These are phyloP conservation scores for Plectropomus leopardus DNA, from an alignment of 2,113 vertebrate genomes.

Conservation along the genomic window DNA sequence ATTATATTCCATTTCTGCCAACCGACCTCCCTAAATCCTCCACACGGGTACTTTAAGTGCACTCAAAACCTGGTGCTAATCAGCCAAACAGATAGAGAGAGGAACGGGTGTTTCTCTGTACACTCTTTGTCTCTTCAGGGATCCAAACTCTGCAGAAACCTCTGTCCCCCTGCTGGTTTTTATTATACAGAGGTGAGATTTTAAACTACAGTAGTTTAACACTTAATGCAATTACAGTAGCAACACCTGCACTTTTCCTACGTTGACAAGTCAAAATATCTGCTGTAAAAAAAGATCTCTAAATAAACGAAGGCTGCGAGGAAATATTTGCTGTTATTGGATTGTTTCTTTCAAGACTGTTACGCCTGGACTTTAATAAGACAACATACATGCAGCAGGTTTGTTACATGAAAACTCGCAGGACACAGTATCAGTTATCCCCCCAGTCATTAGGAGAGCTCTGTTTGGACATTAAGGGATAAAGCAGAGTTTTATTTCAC, in stretches of 20 bases:
- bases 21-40: no score
- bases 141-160: neutral
- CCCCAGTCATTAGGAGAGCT: neutral
- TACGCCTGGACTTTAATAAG: neutral
- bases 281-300: neutral
- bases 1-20: no score
- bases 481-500: conserved; percentile 30
- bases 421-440: neutral
- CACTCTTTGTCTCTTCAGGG: no score
- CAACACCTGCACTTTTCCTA: no score
- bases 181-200: no score
- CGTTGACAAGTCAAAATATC: neutral
- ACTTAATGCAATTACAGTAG: no score
- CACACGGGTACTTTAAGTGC: neutral
- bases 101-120: no score
- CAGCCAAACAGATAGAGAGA: neutral
- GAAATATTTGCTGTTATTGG: neutral
- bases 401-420: neutral
- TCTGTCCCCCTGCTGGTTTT: neutral
- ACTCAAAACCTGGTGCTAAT: neutral
- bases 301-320: neutral
- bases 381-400: neutral
- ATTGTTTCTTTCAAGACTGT: neutral
- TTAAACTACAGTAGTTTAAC: no score
- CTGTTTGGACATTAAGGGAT: conserved; percentile 11